Evolutionary conservation across 1,140 invertebrate species (phyloP).

Genomic region (Onthophagus taurus): DNA sequence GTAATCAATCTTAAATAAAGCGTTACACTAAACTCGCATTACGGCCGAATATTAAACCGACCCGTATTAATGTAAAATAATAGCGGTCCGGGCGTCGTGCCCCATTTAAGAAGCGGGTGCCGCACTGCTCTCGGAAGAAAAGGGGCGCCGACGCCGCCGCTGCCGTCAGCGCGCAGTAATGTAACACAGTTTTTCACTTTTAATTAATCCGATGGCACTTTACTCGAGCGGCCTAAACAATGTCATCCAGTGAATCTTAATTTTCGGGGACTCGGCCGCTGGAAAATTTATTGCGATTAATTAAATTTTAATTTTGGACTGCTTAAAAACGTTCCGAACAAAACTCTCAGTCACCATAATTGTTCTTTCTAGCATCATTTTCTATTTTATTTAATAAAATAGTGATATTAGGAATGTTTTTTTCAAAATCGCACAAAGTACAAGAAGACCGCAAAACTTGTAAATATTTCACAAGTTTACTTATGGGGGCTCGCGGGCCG

Average conservation of each 20-base stretch:
- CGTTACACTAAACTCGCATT: constrained; percentile 19
- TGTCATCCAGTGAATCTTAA: constrained; percentile 33
- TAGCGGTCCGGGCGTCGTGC: constrained; percentile 12
- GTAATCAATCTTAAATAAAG: constrained; percentile 19
- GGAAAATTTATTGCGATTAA: constrained; percentile 31
- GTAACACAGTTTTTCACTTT: constrained; percentile 31
- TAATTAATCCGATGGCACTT: constrained; percentile 33
- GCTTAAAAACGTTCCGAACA: no score
- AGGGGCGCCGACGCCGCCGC: not conserved
- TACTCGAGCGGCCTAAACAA: constrained; percentile 29
- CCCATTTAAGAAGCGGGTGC: constrained; percentile 12
- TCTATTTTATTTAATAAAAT: no score
- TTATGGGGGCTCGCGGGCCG: constrained; percentile 9
- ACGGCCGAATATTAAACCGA: constrained; percentile 15
- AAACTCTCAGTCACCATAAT: no score
- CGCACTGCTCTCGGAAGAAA: constrained; percentile 5
- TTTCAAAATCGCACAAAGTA: no score
- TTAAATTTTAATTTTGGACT: constrained; percentile 35
- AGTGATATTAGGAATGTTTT: no score
- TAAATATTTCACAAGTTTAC: constrained; percentile 7
- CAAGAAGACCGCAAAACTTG: constrained; percentile 8
- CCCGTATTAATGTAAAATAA: constrained; percentile 17
- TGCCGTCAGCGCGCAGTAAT: constrained; percentile 16
- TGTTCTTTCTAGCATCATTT: no score
- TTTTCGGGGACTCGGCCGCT: constrained; percentile 22